These are phyloP conservation scores for Caenorhabditis sp. DNA, from an alignment of 2,888 invertebrate species.

Conservation along the genomic window DNA sequence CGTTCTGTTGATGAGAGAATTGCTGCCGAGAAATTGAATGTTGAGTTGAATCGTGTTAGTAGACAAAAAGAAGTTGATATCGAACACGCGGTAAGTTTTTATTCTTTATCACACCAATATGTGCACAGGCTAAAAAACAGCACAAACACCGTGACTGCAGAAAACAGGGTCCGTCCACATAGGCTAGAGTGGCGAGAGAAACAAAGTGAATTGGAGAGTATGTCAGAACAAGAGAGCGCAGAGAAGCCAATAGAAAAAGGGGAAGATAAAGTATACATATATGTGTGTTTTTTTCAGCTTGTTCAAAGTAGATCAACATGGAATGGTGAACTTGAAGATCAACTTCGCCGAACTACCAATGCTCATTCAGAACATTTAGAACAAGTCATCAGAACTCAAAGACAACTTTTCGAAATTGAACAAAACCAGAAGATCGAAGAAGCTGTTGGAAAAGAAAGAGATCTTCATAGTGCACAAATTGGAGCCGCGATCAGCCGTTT, in stretches of 20 bases:
- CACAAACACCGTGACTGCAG: not conserved
- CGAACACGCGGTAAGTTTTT: slow-evolving; percentile 50
- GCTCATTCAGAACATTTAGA: slow-evolving; percentile 80
- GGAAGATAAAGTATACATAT: too few species aligned
- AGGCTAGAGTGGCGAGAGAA: too few species aligned
- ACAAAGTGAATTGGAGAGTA: too few species aligned
- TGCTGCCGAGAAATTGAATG: slow-evolving; percentile 76
- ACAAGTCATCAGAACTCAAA: slow-evolving; percentile 76
- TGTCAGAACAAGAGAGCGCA: too few species aligned
- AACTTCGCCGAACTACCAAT: slow-evolving; percentile 85
- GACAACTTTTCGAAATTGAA: slow-evolving; percentile 75
- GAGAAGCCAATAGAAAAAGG: too few species aligned
- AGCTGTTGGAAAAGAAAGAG: slow-evolving; percentile 77
- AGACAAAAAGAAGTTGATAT: slow-evolving; percentile 51
- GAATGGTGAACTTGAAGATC: slow-evolving; percentile 78
- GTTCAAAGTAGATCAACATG: slow-evolving; percentile 69
- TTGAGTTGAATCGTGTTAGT: slow-evolving; percentile 76
- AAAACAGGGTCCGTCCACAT: too few species aligned
- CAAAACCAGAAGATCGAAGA: slow-evolving; percentile 74
- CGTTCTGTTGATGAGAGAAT: slow-evolving; percentile 76
- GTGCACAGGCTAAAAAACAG: too few species aligned
- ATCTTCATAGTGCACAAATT: slow-evolving; percentile 79
- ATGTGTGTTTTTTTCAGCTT: slow-evolving; percentile 34
- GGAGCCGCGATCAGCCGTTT: slow-evolving; percentile 81
- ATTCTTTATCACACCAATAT: not conserved